A percentile compares a stretch with the other conserved stretches of the same genome.
Evolutionary conservation across 2,797 vertebrate species (phyloP).

Genomic region (Lithobates pipiens): DNA sequence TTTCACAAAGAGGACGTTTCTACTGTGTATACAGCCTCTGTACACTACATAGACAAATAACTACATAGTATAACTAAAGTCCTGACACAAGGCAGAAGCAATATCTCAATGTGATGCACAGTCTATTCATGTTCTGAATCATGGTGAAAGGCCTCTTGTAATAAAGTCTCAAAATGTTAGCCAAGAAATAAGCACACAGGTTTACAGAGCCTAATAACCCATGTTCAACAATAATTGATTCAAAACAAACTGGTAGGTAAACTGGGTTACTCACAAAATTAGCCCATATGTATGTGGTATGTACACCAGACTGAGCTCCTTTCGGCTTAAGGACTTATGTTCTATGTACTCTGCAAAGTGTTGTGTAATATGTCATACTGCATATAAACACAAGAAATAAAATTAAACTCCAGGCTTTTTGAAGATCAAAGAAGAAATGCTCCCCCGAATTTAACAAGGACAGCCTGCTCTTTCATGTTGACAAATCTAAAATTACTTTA

Average conservation of each 20-base stretch:
- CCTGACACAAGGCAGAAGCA: no score
- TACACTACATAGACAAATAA: no score
- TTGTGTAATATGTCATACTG: background rate
- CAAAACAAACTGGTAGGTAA: background rate
- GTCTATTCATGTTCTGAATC: no score
- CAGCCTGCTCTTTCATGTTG: background rate
- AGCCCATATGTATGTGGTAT: background rate
- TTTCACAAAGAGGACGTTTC: no score
- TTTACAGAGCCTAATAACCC: background rate
- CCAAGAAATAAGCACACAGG: no score
- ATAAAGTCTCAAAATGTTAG: no score
- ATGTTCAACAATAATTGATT: background rate
- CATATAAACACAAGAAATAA: background rate
- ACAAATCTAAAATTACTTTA: background rate
- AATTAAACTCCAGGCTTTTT: background rate
- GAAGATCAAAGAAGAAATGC: background rate
- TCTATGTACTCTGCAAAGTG: background rate
- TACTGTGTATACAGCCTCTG: no score
- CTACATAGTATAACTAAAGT: no score
- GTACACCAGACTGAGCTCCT: background rate
- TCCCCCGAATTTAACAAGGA: background rate
- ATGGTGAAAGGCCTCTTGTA: no score
- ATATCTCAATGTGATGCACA: no score
- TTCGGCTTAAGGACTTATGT: background rate
- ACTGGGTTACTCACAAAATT: no score